phyloP scores from a whole-genome alignment of 2,888 invertebrate genomes.

The Bursaphelenchus okinawaensis region DNA sequence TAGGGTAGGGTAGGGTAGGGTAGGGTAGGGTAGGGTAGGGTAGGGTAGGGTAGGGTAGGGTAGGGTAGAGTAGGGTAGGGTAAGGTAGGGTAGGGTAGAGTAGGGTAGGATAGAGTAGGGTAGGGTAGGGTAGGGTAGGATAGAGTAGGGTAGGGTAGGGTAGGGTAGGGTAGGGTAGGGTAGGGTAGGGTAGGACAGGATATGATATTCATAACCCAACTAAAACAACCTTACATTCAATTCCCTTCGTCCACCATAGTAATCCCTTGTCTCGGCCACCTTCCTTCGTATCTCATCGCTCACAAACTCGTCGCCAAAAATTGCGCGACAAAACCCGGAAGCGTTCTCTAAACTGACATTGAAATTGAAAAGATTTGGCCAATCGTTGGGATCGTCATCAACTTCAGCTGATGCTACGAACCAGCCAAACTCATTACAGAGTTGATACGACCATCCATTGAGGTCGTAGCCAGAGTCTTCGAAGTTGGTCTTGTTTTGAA shows the following conservation, averaged over 20 bases:
- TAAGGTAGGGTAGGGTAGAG: too few species aligned
- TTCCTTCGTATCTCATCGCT: not conserved
- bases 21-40: too few species aligned
- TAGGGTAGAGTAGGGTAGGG: too few species aligned
- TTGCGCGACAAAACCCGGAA: slow-evolving; percentile 8
- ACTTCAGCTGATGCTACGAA: not conserved
- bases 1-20: too few species aligned
- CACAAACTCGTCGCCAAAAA: slow-evolving; percentile 10
- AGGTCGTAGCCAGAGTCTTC: slow-evolving; percentile 1
- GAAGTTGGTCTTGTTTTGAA: not conserved
- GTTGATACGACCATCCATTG: slow-evolving; percentile 11
- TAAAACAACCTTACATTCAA: slow-evolving; percentile 10
- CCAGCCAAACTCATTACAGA: slow-evolving; percentile 13
- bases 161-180: too few species aligned
- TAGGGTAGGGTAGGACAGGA: too few species aligned
- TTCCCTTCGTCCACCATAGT: not conserved
- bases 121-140: too few species aligned
- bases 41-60: too few species aligned
- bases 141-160: too few species aligned
- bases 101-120: too few species aligned
- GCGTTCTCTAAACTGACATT: slow-evolving; percentile 6
- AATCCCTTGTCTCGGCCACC: slow-evolving; percentile 2
- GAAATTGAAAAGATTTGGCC: slow-evolving; percentile 8
- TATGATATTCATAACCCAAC: too few species aligned
- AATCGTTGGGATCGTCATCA: not conserved